These are phyloP conservation scores for Trachelus stipa DNA, from an alignment of 2,888 invertebrate species.

Conservation along the genomic window DNA sequence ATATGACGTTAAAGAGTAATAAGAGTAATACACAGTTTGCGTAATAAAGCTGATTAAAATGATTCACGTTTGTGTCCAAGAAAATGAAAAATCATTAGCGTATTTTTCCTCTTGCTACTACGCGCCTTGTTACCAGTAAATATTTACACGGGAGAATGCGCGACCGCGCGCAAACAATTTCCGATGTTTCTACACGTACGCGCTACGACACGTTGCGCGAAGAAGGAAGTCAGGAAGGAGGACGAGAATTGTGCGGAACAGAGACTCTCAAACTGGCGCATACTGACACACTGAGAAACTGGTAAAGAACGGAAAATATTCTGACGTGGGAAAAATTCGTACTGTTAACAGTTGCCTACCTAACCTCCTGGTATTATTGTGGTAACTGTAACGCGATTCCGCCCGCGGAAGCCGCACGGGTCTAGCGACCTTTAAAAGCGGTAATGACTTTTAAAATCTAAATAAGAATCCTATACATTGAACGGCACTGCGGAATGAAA, in stretches of 20 bases:
- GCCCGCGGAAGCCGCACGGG: neutral
- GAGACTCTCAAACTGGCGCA: neutral
- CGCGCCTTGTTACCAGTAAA: neutral
- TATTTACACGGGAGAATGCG: neutral
- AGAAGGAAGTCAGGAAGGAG: neutral
- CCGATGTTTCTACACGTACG: neutral
- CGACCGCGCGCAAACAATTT: neutral
- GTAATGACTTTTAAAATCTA: neutral
- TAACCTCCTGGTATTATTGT: conserved; percentile 26
- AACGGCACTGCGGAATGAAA: no score
- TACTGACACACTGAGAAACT: neutral
- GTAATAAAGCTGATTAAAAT: neutral
- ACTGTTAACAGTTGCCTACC: neutral
- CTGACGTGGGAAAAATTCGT: neutral
- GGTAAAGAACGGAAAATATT: neutral
- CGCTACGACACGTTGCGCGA: neutral
- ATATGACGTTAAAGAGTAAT: neutral
- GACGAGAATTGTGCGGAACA: neutral
- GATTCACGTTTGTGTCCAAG: neutral
- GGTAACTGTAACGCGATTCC: conserved; percentile 24
- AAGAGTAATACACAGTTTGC: neutral
- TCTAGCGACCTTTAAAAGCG: neutral
- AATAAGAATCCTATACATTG: no score
- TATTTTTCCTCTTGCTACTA: neutral
- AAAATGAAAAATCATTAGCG: neutral